These are phyloP conservation scores for Mugil cephalus DNA, from an alignment of 2,113 vertebrate species.

Conservation along the genomic window DNA sequence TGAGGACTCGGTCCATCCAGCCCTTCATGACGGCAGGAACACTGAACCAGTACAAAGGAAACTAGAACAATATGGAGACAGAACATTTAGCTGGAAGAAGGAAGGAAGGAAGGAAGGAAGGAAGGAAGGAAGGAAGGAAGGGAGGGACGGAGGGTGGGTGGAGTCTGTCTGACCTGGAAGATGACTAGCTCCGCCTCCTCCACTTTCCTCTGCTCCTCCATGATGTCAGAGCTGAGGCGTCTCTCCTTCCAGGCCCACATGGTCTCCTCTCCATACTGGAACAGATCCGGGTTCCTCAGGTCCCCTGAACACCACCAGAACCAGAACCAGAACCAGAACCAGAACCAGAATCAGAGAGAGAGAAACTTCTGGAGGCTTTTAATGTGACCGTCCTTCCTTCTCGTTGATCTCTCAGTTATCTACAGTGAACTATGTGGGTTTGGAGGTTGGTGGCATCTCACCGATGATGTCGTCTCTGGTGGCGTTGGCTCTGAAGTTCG, in stretches of 20 bases:
- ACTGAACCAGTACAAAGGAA: conserved; percentile 90
- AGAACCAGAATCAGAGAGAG: too few relatives aligned
- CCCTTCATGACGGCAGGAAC: conserved; percentile 90
- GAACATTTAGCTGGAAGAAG: too few relatives aligned
- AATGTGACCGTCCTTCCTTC: too few relatives aligned
- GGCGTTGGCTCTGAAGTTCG: conserved; percentile 74
- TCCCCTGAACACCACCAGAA: conserved; percentile 70
- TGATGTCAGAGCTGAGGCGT: conserved; percentile 83
- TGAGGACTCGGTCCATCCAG: conserved; percentile 88
- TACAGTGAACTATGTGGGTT: too few relatives aligned
- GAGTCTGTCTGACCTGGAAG: conserved; percentile 85
- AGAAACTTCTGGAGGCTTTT: too few relatives aligned
- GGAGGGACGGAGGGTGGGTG: too few relatives aligned
- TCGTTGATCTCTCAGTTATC: too few relatives aligned
- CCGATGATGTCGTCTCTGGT: conserved; percentile 77
- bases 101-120: too few relatives aligned
- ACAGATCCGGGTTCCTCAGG: conserved; percentile 77
- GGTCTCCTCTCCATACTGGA: conserved; percentile 80
- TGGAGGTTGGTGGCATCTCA: background rate
- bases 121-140: too few relatives aligned
- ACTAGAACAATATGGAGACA: conserved; percentile 71
- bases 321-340: too few relatives aligned
- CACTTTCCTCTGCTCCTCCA: conserved; percentile 86
- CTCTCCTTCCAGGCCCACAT: conserved; percentile 83
- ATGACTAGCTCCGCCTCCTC: conserved; percentile 86